Evolutionary conservation across 2,113 vertebrate genomes (phyloP), one percentile per base, ranked within the genome.

Genomic region (Cnemophilus loriae): DNA sequence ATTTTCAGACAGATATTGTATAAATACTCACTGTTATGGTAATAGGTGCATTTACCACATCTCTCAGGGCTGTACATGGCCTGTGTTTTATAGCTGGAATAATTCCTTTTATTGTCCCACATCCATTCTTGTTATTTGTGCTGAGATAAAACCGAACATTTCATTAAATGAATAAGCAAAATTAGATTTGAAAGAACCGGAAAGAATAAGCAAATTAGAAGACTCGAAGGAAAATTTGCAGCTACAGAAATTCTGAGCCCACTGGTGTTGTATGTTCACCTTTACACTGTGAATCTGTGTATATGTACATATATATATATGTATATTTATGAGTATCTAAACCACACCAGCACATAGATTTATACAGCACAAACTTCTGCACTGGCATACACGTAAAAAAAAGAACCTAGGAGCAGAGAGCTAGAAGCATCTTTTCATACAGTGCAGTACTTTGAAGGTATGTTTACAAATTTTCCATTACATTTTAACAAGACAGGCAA

Each of bases 401-500:
- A 53, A 42, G 4, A 56, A 22, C 26, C 42, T 41, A 39, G 71
- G 35, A 88, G 60, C 53, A 86, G 67, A 64, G n/a, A 73, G 19
- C 20, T 61, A 35, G 89, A 64, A 85, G 60, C 42, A 69, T 55
- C 46, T 53, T 91, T 30, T 32, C 53, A 24, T 41, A 18, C 39
- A 60, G 50, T 52, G 33, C 30, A 33, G n/a, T 55, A 35, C 21
- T 78, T 70, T 68, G 60, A 90, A 68, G 32, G 37, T 46, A 16
- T 86, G 60, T 86, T 94, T 95, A 71, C 75, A 73, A 73, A 78
- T 87, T 67, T 82, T 56, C 53, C 63, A 10, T 93, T 94, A 16
- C 46, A 68, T 87, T 95, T 95, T 95, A 92, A 87, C 74, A 82
- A 80, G 80, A 65, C 44, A 76, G 52, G 87, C 80, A 84, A 77